Evolutionary conservation across 1,140 invertebrate species (phyloP), one percentile per base, ranked within the genome.

Genomic region (Coboldia fuscipes): DNA sequence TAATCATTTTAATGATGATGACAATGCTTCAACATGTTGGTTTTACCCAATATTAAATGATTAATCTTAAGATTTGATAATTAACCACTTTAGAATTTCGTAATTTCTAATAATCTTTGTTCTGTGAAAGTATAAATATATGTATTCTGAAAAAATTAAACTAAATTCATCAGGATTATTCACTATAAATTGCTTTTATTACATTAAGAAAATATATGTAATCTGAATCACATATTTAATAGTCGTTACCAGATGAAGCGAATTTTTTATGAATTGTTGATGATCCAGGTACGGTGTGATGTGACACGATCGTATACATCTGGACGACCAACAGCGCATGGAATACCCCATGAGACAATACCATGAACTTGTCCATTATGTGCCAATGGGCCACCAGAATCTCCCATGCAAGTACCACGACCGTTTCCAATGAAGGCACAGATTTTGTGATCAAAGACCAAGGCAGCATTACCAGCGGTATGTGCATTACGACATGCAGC

Each of bases 251-350:
- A 7, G n/a, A 24, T 24, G 7, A 7, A n/a, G 23, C 7, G 7
- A 24, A 24, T 24, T 24, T n/a, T 8, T 8, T 8, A 7, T 7
- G 7, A 24, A 8, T 8, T 24, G 7, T 24, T 24, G n/a, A n/a
- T n/a, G n/a, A n/a, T n/a, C n/a, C 32, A 34, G 1, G 4, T 3
- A 23, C 23, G 14, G 20, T 15, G 22, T 12, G 20, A 34, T 2
- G 20, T 13, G 1, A 74, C 61, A 33, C 68, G 60, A 2, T 66
- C 63, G 48, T 73, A 72, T 8, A 74, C 66, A 15, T 72, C 70
- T 5, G 70, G 70, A 35, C 57, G 57, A 5, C n/a, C n/a, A n/a
- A n/a, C n/a, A n/a, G n/a, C n/a, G n/a, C n/a, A n/a, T n/a, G n/a
- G n/a, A n/a, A n/a, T n/a, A n/a, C n/a, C n/a, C n/a, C n/a, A n/a